Conservation (phyloP, 2,113 vertebrate genomes). For the Laterallus jamaicensis region DNA sequence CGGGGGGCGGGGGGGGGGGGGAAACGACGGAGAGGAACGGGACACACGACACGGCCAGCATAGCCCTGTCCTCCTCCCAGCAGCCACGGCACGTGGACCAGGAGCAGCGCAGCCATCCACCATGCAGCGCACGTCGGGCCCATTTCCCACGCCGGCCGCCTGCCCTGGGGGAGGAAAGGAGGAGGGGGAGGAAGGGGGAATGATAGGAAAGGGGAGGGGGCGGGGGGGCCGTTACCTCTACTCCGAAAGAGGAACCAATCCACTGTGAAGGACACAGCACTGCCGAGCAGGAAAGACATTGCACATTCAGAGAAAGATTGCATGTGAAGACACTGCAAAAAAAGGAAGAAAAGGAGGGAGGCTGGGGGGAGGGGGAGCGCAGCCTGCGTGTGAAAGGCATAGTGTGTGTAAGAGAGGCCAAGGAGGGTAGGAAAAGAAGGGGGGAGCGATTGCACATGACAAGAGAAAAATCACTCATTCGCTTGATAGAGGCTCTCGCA, state of each 20-base stretch:
- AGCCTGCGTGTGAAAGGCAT: conserved; percentile 20
- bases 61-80: background rate
- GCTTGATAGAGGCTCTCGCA: background rate
- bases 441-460: background rate
- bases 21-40: background rate
- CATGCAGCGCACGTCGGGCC: conserved; percentile 76
- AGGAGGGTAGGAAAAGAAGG: background rate
- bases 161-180: conserved; percentile 42
- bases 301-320: conserved; percentile 19
- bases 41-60: background rate
- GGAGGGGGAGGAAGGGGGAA: background rate
- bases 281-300: conserved; percentile 24
- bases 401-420: conserved; percentile 33
- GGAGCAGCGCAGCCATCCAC: conserved; percentile 29
- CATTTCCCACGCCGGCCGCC: conserved; percentile 79
- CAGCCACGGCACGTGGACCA: background rate
- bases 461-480: conserved; percentile 41
- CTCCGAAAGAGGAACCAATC: conserved; percentile 69
- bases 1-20: background rate
- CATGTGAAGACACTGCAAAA: conserved; percentile 33
- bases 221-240: conserved; percentile 55
- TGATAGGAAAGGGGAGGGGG: background rate
- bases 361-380: background rate
- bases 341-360: background rate
- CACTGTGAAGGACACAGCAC: conserved; percentile 76